phyloP scores from a whole-genome alignment of 2,888 invertebrate genomes.

The Orthosia gracilis region DNA sequence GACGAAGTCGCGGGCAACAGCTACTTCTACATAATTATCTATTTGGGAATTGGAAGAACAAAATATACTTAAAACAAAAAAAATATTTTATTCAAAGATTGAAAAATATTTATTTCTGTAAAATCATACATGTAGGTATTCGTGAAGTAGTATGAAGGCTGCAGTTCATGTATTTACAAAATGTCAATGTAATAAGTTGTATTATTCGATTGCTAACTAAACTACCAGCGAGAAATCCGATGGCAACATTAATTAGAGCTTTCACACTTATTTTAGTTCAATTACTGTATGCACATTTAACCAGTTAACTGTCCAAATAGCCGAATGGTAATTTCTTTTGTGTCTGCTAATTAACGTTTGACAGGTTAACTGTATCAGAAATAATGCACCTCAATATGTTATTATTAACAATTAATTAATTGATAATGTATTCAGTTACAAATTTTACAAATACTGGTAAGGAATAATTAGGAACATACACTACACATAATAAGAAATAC shows the following conservation, averaged over 20 bases:
- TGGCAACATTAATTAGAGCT: background rate
- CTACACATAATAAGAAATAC: constrained; percentile 21
- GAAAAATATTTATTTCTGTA: constrained; percentile 56
- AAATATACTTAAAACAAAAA: background rate
- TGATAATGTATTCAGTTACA: constrained; percentile 13
- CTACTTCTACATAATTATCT: background rate
- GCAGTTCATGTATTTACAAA: constrained; percentile 11
- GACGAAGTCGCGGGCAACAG: no score
- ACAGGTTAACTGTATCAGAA: no score
- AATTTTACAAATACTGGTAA: constrained; percentile 36
- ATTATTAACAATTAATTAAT: constrained; percentile 34
- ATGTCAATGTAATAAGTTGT: constrained; percentile 9
- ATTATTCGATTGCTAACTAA: constrained; percentile 1
- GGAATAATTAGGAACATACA: constrained; percentile 43
- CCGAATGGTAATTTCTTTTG: no score
- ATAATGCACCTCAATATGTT: no score
- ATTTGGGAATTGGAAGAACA: background rate
- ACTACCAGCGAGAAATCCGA: background rate
- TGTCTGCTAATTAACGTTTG: no score
- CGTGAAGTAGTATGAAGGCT: constrained; percentile 33
- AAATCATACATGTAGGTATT: constrained; percentile 31
- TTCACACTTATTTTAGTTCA: constrained; percentile 3
- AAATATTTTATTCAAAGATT: constrained; percentile 10
- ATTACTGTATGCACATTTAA: background rate
- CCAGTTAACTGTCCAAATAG: no score